Conservation (phyloP, 2,113 vertebrate species). For the Mustela lutreola region DNA sequence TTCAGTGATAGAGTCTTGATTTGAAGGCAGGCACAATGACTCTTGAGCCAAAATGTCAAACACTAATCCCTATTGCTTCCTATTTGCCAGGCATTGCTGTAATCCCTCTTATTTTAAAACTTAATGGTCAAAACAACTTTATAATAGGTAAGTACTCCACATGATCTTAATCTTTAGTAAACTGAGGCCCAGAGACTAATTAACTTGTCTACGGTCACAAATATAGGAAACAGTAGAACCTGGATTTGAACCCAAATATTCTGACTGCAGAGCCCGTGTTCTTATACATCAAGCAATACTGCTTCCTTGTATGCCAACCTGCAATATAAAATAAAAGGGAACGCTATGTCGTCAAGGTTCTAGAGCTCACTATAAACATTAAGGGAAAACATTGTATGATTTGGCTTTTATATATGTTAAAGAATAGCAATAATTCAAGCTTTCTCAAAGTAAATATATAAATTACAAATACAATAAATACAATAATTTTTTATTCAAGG, state of each 20-base stretch:
- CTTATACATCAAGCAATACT: not conserved
- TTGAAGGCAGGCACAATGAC: not conserved
- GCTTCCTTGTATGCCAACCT: not conserved
- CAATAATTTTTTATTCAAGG: not conserved
- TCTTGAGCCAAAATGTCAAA: not conserved
- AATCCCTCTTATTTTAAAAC: constrained; percentile 36
- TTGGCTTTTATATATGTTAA: constrained; percentile 23
- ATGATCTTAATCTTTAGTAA: constrained; percentile 2
- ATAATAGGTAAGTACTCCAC: not conserved
- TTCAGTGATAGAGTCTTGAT: not conserved
- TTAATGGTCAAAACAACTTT: not conserved
- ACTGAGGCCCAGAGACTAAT: not conserved
- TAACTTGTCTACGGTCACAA: not conserved
- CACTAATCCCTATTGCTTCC: not conserved
- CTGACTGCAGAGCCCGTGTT: not conserved
- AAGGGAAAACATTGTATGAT: not conserved
- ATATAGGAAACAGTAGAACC: not conserved
- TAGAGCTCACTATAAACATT: not conserved
- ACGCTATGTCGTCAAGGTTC: not conserved
- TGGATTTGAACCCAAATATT: not conserved
- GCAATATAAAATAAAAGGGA: not conserved
- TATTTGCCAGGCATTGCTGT: not conserved
- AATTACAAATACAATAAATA: not conserved
- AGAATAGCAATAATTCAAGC: not conserved
- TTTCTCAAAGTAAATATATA: constrained; percentile 42